Percentiles rank a stretch among this genome's conserved stretches.
phyloP scores from a whole-genome alignment of 2,888 invertebrate genomes.

The Melanargia galathea region DNA sequence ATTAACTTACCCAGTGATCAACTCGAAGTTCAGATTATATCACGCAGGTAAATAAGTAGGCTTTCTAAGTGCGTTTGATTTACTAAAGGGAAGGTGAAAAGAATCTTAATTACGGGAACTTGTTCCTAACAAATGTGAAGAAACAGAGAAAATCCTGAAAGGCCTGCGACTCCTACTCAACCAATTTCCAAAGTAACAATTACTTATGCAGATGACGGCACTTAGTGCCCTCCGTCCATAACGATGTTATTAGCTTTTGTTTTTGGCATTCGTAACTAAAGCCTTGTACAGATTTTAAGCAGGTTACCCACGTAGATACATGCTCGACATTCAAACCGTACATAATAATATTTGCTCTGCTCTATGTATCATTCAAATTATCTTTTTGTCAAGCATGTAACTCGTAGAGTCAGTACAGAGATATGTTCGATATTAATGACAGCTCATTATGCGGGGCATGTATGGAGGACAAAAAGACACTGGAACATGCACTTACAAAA shows the following conservation, averaged over 20 bases:
- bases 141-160: neutral
- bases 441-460: no score
- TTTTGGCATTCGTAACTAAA: constrained; percentile 42
- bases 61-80: no score
- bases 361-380: no score
- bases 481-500: no score
- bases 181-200: constrained; percentile 46
- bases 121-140: neutral
- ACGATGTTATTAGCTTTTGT: constrained; percentile 52
- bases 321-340: neutral
- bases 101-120: neutral
- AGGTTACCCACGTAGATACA: neutral
- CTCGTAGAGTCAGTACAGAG: no score
- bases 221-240: constrained; percentile 46
- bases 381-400: no score
- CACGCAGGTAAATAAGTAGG: no score
- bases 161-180: constrained; percentile 4
- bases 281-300: neutral
- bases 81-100: neutral
- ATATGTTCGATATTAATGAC: no score
- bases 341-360: no score
- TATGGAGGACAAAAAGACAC: no score
- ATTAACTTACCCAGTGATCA: no score
- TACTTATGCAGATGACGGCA: constrained; percentile 58
- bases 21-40: no score